Conservation (phyloP, 2,888 invertebrate species). For the Elegia similella region DNA sequence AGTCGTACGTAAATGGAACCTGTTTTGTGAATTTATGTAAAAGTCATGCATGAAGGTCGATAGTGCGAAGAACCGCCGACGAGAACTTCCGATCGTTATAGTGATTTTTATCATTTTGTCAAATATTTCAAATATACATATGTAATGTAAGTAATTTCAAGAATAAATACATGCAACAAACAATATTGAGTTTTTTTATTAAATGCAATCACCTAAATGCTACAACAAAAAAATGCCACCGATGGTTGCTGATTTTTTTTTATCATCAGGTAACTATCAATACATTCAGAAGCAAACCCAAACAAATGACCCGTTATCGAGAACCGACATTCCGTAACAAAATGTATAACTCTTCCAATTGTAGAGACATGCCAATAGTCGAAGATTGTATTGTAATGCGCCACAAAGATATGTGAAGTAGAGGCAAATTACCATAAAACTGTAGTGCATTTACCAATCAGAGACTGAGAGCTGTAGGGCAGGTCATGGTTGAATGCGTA, state of each 20-base stretch:
- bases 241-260: not conserved
- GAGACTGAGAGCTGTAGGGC: conserved; percentile 65
- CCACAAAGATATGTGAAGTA: conserved; percentile 24
- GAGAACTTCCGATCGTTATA: conserved; percentile 43
- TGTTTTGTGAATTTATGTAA: conserved; percentile 51
- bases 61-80: conserved; percentile 49
- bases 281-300: conserved; percentile 12
- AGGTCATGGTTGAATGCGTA: conserved; percentile 77
- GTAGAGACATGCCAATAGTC: conserved; percentile 9
- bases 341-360: not conserved
- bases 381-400: conserved; percentile 17
- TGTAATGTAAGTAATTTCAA: too few species aligned
- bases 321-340: not conserved
- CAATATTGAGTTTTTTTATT: not conserved
- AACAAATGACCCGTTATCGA: conserved; percentile 1
- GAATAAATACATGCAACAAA: not conserved
- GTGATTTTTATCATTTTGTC: not conserved
- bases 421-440: conserved; percentile 49
- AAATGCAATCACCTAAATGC: too few species aligned
- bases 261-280: conserved; percentile 4
- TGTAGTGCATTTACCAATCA: conserved; percentile 56
- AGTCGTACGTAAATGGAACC: conserved; percentile 41
- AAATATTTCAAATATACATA: not conserved
- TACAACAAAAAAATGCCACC: not conserved
- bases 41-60: conserved; percentile 58